These are phyloP conservation scores for Pollicipes pollicipes DNA, from an alignment of 1,140 invertebrate species.

Conservation along the genomic window DNA sequence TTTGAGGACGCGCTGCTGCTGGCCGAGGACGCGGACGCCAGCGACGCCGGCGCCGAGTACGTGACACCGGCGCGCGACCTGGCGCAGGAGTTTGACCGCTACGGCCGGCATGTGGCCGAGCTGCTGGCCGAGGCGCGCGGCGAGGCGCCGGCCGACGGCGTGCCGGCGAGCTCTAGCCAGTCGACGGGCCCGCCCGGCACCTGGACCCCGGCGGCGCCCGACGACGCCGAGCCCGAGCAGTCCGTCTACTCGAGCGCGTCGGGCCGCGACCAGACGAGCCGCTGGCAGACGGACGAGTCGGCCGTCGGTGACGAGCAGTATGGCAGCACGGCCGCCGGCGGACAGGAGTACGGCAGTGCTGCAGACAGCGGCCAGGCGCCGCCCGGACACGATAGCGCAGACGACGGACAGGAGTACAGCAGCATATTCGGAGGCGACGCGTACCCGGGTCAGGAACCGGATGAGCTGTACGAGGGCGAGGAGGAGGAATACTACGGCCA, in stretches of 20 bases:
- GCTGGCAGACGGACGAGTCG: background rate
- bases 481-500: too few relatives aligned
- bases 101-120: background rate
- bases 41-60: background rate
- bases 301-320: too few relatives aligned
- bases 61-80: background rate
- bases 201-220: background rate
- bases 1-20: conserved; percentile 1
- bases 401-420: too few relatives aligned
- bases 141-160: too few relatives aligned
- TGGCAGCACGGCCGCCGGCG: too few relatives aligned
- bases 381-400: too few relatives aligned
- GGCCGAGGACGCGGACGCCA: background rate
- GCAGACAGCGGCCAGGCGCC: background rate
- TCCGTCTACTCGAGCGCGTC: background rate
- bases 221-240: background rate
- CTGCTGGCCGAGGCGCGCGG: background rate
- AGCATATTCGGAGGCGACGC: too few relatives aligned
- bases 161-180: background rate
- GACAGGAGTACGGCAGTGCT: background rate
- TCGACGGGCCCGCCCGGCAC: background rate
- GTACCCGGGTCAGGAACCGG: too few relatives aligned
- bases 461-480: too few relatives aligned
- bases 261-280: background rate
- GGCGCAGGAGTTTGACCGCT: background rate